phyloP scores from a whole-genome alignment of 2,888 invertebrate genomes.

The Liodrosophila aerea region DNA sequence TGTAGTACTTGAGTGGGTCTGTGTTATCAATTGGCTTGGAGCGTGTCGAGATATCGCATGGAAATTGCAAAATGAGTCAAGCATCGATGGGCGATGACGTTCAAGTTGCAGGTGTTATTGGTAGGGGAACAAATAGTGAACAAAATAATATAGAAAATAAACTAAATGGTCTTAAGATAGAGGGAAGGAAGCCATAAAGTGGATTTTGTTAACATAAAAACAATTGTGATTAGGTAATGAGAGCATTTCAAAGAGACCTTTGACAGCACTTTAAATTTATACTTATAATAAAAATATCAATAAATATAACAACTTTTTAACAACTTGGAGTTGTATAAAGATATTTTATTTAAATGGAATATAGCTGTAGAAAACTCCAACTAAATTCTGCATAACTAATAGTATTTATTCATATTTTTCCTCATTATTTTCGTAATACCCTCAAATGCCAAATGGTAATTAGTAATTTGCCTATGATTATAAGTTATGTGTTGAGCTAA shows the following conservation, averaged over 20 bases:
- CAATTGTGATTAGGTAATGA: too few species aligned
- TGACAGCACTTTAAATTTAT: too few species aligned
- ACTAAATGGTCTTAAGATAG: too few species aligned
- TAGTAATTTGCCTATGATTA: constrained; percentile 39
- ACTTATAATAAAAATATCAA: not conserved
- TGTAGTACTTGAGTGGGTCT: constrained; percentile 26
- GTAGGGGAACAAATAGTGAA: constrained; percentile 2
- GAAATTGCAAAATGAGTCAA: constrained; percentile 47
- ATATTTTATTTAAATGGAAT: too few species aligned
- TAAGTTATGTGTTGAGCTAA: constrained; percentile 39
- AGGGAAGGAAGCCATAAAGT: too few species aligned
- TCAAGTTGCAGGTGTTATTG: constrained; percentile 34
- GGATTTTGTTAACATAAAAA: too few species aligned
- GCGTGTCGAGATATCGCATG: constrained; percentile 51
- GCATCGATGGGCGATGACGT: constrained; percentile 14
- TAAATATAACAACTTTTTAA: too few species aligned
- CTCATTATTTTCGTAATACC: not conserved
- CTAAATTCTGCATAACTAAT: too few species aligned
- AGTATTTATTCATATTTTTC: too few species aligned
- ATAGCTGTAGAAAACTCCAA: too few species aligned
- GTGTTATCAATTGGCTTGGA: constrained; percentile 33
- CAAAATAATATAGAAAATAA: constrained; percentile 1
- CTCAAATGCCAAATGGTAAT: constrained; percentile 32
- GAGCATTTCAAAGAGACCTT: not conserved
- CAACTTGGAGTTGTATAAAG: too few species aligned